Conservation (phyloP, 2,113 vertebrate genomes). For the Chaetodon trifascialis region DNA sequence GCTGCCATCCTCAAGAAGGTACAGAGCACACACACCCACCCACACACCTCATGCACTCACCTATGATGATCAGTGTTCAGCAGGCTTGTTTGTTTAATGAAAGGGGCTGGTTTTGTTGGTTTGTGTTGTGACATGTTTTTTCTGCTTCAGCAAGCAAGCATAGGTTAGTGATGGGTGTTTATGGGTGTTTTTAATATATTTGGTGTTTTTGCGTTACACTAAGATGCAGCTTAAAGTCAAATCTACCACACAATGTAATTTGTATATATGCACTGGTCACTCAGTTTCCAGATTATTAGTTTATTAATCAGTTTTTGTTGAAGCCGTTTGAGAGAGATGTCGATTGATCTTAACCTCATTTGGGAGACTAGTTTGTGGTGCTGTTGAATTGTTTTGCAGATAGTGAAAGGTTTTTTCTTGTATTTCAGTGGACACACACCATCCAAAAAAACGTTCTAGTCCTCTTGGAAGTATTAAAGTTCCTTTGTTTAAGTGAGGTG, state of each 20-base stretch:
- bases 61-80: background rate
- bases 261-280: background rate
- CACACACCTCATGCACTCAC: background rate
- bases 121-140: background rate
- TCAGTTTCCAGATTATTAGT: background rate
- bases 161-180: too few relatives aligned
- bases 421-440: background rate
- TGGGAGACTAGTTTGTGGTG: background rate
- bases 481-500: background rate
- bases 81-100: background rate
- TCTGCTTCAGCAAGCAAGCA: background rate
- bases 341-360: background rate
- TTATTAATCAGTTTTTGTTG: background rate
- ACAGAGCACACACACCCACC: slow-evolving; percentile 19
- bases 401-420: background rate
- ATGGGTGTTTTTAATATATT: background rate
- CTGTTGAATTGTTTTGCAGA: background rate
- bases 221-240: background rate
- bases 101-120: background rate
- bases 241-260: background rate
- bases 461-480: background rate
- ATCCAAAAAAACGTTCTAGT: background rate
- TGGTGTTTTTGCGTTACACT: background rate
- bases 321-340: background rate
- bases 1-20: slow-evolving; percentile 99